Evolutionary conservation across 2,888 invertebrate species (phyloP), one percentile per base, ranked within the genome.

Genomic region (Polydrusus pterygomalis): DNA sequence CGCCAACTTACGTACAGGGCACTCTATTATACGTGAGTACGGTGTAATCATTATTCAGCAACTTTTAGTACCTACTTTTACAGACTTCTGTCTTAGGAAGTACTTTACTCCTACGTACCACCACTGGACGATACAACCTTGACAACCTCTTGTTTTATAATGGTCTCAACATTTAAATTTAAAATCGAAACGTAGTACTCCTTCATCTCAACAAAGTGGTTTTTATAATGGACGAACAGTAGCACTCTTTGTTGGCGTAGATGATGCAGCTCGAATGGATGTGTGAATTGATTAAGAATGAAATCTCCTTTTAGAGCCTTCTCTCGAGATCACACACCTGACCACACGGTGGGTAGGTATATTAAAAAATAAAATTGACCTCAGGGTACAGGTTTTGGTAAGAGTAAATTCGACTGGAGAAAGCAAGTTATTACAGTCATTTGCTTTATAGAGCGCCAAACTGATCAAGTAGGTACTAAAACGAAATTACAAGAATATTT

Each of bases 201-300:
- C 72, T 73, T 76, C 68, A 56, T 73, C 73, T 58, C 60, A 69
- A 47, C 67, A 77, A 77, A 77, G 77, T 77, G 77, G 74, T 82
- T 83, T 82, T 83, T 82, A 81, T 81, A 82, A 79, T 80, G 80
- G 68, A 78, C 74, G 82, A 83, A 83, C 83, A 83, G 83, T 83
- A 83, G 83, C 83, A 73, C 75, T 76, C 83, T 81, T 83, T 83
- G 83, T 83, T 83, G 82, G 78, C 77, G 76, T 78, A 81, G 83
- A 83, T 83, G 84, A 84, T 83, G 84, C 82, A 79, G 84, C 80
- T 71, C 77, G 77, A 81, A 83, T 73, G 73, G 70, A 77, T 77
- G 83, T 84, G 84, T 84, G 83, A 84, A 84, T 84, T 83, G 82
- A 83, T 81, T 80, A 80, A 81, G 80, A 83, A 83, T 81, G 79